Base-by-base conservation (phyloP, 2,888 invertebrate genomes). In the Cosmorhoe ocellata region DNA sequence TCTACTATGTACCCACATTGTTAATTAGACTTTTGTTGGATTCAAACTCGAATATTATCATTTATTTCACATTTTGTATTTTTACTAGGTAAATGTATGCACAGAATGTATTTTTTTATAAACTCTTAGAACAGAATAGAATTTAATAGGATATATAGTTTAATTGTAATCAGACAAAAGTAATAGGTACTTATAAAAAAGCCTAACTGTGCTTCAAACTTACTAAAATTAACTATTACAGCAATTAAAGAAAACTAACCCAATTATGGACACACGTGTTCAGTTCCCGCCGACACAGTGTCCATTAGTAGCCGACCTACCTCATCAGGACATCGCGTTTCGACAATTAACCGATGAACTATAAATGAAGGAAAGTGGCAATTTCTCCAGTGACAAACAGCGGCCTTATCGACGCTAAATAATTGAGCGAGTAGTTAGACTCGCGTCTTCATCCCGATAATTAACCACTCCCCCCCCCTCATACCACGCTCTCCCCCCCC, bases 371-470 rank as follows among this genome's bases (percentile, higher is more conserved):
- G 73, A 84, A 82, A 86, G 79, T 81, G 80, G 82, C 80, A 79
- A 79, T 87, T 81, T 78, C 83, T 81, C 66, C 62, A 74, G 81
- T 84, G 89, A 89, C 88, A 89, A 88, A 88, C 79, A 82, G 81
- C 81, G 68, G 69, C 74, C 81, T 81, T 83, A 85, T 85, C 85
- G 84, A 72, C 81, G 82, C 83, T 89, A 82, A 88, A 86, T 88
- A 87, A 88, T 87, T 83, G 79, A 84, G 78, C 79, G 73, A 78
- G 84, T 84, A 86, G 83, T 89, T 88, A 88, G 84, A 82, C 74
- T 71, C 77, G 84, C 84, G 87, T 90, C 89, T 90, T 90, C 88
- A 88, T 89, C 84, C 82, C 71, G 81, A 79, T 87, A 89, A 90
- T 90, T 90, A 90, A 87, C 79, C 51, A 69, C 36, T 61, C 69